A percentile compares a stretch with the other conserved stretches of the same genome.
These are phyloP conservation scores for Gymnocheta viridis DNA, from an alignment of 2,888 invertebrate species.

Conservation along the genomic window DNA sequence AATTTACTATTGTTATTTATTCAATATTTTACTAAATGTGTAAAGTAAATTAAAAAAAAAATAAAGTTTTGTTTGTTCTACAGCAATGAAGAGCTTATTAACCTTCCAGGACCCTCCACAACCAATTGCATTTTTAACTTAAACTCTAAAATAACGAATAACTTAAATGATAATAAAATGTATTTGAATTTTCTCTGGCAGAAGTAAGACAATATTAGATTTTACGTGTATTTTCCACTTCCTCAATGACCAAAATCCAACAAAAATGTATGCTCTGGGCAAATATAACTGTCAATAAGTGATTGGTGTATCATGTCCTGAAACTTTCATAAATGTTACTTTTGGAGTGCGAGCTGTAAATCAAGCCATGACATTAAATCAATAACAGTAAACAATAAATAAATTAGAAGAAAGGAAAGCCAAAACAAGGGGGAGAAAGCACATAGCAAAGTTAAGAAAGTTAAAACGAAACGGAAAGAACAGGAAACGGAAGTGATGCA, in stretches of 20 bases:
- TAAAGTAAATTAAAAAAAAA: no score
- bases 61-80: no score
- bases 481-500: conserved; percentile 52
- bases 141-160: no score
- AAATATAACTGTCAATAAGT: conserved; percentile 27
- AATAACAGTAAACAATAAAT: conserved; percentile 8
- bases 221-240: not conserved
- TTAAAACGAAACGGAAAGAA: conserved; percentile 4
- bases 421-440: not conserved
- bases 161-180: no score
- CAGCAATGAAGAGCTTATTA: no score
- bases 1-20: no score
- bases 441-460: not conserved
- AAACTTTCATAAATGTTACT: not conserved
- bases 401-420: not conserved
- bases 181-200: no score
- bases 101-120: no score
- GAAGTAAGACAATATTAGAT: not conserved
- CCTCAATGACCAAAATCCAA: not conserved
- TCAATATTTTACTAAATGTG: no score
- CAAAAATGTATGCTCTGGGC: not conserved
- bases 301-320: not conserved
- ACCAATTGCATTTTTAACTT: no score
- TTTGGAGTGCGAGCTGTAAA: conserved; percentile 15
- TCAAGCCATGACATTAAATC: conserved; percentile 26